Base-by-base conservation (phyloP, 2,888 invertebrate species). In the Alsophila aescularia region DNA sequence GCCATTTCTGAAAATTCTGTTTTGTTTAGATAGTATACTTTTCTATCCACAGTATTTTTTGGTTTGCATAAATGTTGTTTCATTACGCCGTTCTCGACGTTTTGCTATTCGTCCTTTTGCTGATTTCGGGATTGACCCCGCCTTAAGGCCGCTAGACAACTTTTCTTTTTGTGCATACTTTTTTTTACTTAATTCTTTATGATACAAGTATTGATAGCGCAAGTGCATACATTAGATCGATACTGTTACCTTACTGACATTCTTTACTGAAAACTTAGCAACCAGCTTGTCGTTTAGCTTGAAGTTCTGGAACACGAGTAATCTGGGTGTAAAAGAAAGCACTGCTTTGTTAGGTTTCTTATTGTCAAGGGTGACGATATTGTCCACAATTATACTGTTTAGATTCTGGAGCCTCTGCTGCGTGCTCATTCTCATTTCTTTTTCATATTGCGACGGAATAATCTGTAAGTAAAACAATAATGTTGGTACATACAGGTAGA, bases 301-400 rank as follows among this genome's bases (percentile, higher is more conserved):
- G 73, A 90, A 94, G 73, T 93, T 94, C 81, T 94, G 94, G 66
- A 94, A 94, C 16, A 94, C 79, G 1, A 95, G 71, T 14, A 94
- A 70, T 63, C 79, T 88, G 0, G 94, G 94, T 12, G 84, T 80
- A 62, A 91, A 85, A 0, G 78, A 77, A 8, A 91, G 71, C 35
- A 84, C 76, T 15, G 70, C 58, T 58, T 77, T 76, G 18, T 67
- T 73, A 5, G 72, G 60, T 54, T 72, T 75, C 42, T 69, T 74
- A 27, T 67, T 9, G 13, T 51, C 75, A 29, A 42, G 57, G 9
- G 39, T 54, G 8, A 83, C 69, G n/a, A 85, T 74, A 58, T 90
- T 90, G 5, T 83, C 80, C 9, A 89, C 64, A 9, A 77, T 70
- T 24, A 90, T 75, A 54, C 66, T 75, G 56, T 81, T 79, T 15